phyloP scores from a whole-genome alignment of 2,888 invertebrate genomes.

The Patella depressa region DNA sequence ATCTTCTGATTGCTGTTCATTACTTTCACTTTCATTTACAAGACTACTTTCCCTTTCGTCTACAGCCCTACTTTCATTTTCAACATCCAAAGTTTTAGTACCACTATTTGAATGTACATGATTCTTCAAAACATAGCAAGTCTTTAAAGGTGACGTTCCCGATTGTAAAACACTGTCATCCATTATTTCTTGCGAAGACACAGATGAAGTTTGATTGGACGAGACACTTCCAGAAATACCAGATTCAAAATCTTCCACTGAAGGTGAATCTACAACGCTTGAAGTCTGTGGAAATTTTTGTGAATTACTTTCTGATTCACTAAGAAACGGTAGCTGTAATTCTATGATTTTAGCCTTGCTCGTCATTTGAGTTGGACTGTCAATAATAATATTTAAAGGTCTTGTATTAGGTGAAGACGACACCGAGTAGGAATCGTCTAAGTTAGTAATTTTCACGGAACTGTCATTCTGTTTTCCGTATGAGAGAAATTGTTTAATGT shows the following conservation, averaged over 20 bases:
- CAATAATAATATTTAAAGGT: neutral
- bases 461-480: neutral
- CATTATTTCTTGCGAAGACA: neutral
- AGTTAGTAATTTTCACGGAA: neutral
- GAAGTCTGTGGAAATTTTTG: neutral
- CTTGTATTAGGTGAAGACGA: neutral
- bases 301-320: neutral
- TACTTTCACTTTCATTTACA: too few relatives aligned
- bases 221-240: neutral
- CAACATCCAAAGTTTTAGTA: too few relatives aligned
- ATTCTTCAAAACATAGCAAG: too few relatives aligned
- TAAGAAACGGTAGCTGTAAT: neutral
- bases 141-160: too few relatives aligned
- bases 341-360: neutral
- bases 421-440: constrained; percentile 23
- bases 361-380: neutral
- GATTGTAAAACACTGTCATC: neutral
- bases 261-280: neutral
- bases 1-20: too few relatives aligned
- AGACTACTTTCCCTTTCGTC: too few relatives aligned
- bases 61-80: too few relatives aligned
- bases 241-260: neutral
- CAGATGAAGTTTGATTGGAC: neutral
- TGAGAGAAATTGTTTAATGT: constrained; percentile 7
- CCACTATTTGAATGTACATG: too few relatives aligned